Evolutionary conservation across 2,888 invertebrate genomes (phyloP).

Genomic region (Stegana nigrithorax): DNA sequence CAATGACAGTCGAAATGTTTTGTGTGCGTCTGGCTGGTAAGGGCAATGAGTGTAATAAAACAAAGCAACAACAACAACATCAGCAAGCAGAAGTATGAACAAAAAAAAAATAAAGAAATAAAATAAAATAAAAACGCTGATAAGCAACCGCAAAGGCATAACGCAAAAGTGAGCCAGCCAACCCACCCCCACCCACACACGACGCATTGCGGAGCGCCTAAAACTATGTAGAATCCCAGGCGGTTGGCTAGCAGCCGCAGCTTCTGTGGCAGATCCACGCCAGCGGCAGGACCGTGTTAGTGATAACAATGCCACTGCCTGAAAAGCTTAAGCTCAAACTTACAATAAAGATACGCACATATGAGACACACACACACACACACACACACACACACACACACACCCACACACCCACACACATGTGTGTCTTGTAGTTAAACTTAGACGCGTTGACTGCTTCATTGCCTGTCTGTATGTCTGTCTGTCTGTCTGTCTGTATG

Average conservation of each 20-base stretch:
- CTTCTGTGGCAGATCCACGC: neutral
- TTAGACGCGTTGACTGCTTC: neutral
- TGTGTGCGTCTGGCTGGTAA: neutral
- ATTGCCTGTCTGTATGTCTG: neutral
- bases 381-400: neutral
- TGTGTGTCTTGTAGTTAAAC: too few relatives aligned
- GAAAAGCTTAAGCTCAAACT: too few relatives aligned
- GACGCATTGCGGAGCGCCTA: neutral
- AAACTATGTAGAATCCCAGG: slow-evolving; percentile 1
- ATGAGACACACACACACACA: neutral
- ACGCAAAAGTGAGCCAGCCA: too few relatives aligned
- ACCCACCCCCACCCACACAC: neutral
- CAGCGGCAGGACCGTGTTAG: too few relatives aligned
- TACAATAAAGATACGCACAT: too few relatives aligned
- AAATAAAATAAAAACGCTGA: slow-evolving; percentile 30
- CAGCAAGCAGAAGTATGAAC: too few relatives aligned
- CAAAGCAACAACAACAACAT: slow-evolving; percentile 15
- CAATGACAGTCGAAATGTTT: too few relatives aligned
- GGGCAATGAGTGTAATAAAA: slow-evolving; percentile 46
- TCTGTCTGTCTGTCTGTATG: neutral
- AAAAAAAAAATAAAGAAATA: slow-evolving; percentile 25
- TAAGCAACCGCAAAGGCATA: slow-evolving; percentile 30
- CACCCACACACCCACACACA: neutral
- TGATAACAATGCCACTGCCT: too few relatives aligned
- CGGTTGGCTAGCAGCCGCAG: slow-evolving; percentile 16